These are phyloP conservation scores for Borostomias antarcticus DNA, from an alignment of 2,797 vertebrate species.

Conservation along the genomic window DNA sequence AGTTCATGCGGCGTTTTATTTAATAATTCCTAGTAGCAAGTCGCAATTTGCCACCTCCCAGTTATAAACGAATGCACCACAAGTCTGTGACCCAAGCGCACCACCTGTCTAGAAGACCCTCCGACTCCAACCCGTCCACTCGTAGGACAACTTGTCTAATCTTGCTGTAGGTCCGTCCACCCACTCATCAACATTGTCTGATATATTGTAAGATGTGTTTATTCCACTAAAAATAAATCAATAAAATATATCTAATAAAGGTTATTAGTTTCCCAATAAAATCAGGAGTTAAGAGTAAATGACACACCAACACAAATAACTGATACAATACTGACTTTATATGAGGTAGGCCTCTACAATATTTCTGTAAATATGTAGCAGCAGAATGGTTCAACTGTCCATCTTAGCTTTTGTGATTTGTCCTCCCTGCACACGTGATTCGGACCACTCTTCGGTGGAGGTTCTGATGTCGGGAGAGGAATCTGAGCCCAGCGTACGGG, in stretches of 20 bases:
- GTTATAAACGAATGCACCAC: no score
- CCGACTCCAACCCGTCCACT: not conserved
- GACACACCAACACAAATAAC: not conserved
- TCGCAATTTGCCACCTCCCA: no score
- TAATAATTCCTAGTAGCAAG: no score
- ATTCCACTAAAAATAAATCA: no score
- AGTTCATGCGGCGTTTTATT: no score
- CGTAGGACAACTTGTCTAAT: no score
- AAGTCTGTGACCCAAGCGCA: not conserved
- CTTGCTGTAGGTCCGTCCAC: no score
- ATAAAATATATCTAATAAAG: no score
- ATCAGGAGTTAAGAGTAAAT: no score
- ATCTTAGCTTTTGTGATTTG: slow-evolving; percentile 14
- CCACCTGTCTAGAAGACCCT: not conserved
- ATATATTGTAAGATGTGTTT: no score
- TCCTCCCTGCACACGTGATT: not conserved
- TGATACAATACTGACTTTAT: slow-evolving; percentile 33
- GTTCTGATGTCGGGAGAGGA: slow-evolving; percentile 16
- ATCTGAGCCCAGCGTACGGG: slow-evolving; percentile 3
- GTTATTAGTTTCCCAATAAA: no score
- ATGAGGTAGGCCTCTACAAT: slow-evolving; percentile 31
- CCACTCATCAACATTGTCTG: no score
- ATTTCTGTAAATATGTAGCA: not conserved
- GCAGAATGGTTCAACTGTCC: not conserved
- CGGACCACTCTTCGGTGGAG: slow-evolving; percentile 10